Conservation (phyloP, 2,888 invertebrate species). For the Ormyrus labotus region DNA sequence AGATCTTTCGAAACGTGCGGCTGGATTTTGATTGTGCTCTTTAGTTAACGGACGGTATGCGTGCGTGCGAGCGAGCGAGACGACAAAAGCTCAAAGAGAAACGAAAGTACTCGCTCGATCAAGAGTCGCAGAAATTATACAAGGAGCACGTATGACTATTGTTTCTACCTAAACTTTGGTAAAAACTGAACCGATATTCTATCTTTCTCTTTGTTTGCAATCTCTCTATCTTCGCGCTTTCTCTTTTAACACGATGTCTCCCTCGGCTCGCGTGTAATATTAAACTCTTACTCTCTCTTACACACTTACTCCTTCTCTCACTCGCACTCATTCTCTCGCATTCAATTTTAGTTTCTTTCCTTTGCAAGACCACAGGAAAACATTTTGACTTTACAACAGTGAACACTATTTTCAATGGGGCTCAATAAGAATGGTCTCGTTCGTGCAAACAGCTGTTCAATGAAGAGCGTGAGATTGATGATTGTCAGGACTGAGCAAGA, state of each 20-base stretch:
- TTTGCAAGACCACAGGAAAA: no score
- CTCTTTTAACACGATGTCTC: conserved; percentile 9
- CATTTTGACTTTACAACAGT: neutral
- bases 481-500: conserved; percentile 5
- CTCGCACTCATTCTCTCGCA: no score
- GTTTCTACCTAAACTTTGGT: conserved; percentile 64
- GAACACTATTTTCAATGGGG: neutral
- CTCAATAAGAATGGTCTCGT: neutral
- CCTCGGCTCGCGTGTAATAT: neutral
- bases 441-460: conserved; percentile 5
- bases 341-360: no score
- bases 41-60: neutral
- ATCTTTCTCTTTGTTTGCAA: conserved; percentile 28
- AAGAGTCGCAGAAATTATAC: conserved; percentile 30
- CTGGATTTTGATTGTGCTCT: no score
- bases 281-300: neutral
- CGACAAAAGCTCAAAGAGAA: conserved; percentile 26
- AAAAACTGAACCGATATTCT: conserved; percentile 47
- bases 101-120: neutral
- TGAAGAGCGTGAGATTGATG: conserved; percentile 10
- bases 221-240: neutral
- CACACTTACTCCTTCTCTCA: neutral
- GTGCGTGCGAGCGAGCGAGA: conserved; percentile 23
- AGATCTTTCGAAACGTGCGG: no score
- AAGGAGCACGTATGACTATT: conserved; percentile 45